Evolutionary conservation across 2,113 vertebrate genomes (phyloP).

Genomic region (Erinaceus europaeus): DNA sequence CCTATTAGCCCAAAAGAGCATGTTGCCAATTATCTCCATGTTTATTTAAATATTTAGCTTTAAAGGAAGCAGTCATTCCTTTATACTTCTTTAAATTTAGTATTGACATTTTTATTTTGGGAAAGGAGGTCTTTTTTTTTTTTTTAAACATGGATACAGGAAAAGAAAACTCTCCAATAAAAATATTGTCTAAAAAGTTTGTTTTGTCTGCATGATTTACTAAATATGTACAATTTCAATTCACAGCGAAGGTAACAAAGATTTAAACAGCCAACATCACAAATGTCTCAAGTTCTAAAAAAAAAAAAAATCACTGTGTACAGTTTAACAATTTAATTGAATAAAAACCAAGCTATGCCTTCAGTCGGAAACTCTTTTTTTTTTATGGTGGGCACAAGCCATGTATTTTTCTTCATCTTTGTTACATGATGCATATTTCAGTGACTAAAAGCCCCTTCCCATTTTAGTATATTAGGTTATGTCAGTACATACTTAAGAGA

Average conservation of each 20-base stretch:
- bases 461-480: slow-evolving; percentile 75
- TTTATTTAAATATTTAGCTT: slow-evolving; percentile 77
- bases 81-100: slow-evolving; percentile 79
- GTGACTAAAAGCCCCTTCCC: slow-evolving; percentile 76
- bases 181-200: slow-evolving; percentile 81
- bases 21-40: slow-evolving; percentile 74
- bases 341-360: slow-evolving; percentile 77
- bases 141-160: slow-evolving; percentile 77
- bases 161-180: slow-evolving; percentile 80
- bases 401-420: slow-evolving; percentile 73
- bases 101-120: slow-evolving; percentile 79
- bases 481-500: slow-evolving; percentile 74
- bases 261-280: slow-evolving; percentile 80
- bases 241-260: slow-evolving; percentile 80
- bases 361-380: slow-evolving; percentile 73
- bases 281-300: slow-evolving; percentile 80
- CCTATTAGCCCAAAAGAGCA: slow-evolving; percentile 73
- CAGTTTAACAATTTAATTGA: slow-evolving; percentile 78
- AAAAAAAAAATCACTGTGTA: slow-evolving; percentile 78
- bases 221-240: slow-evolving; percentile 80
- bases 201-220: slow-evolving; percentile 79
- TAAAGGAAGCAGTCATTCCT: slow-evolving; percentile 79
- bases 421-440: slow-evolving; percentile 77
- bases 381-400: slow-evolving; percentile 75
- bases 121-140: slow-evolving; percentile 74